Percentiles rank a stretch among this genome's conserved stretches.
These are phyloP conservation scores for Spodoptera litura DNA, from an alignment of 1,140 invertebrate genomes.

Conservation along the genomic window DNA sequence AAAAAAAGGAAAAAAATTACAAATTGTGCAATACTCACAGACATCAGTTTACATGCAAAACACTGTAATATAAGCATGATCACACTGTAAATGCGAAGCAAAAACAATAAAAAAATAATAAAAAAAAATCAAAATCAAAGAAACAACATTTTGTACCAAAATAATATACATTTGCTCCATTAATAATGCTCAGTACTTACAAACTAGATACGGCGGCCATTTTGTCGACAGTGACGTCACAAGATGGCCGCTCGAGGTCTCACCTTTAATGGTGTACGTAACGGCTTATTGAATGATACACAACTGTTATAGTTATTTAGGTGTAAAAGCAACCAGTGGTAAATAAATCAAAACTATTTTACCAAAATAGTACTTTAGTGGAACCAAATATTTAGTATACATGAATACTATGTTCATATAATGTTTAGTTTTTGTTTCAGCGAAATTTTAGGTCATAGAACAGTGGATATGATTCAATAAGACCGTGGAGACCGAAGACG, in stretches of 20 bases:
- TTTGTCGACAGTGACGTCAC: constrained; percentile 64
- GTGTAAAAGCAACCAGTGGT: too few species aligned
- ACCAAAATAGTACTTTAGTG: too few species aligned
- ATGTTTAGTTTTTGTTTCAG: neutral
- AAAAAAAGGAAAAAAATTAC: constrained; percentile 71
- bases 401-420: neutral
- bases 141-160: constrained; percentile 81
- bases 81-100: constrained; percentile 84
- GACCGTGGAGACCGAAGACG: constrained; percentile 60
- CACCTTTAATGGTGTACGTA: constrained; percentile 59
- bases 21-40: constrained; percentile 84
- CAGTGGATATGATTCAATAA: constrained; percentile 38
- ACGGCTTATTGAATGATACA: constrained; percentile 41
- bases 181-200: constrained; percentile 81
- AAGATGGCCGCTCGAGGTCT: constrained; percentile 75
- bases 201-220: constrained; percentile 77
- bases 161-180: constrained; percentile 73
- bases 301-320: constrained; percentile 17
- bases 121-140: constrained; percentile 51
- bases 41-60: constrained; percentile 83
- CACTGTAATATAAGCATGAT: constrained; percentile 84
- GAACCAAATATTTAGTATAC: too few species aligned
- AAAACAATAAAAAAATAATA: constrained; percentile 66
- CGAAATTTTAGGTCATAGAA: neutral
- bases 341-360: too few species aligned